A percentile compares a stretch with the other conserved stretches of the same genome.
These are phyloP conservation scores for Suricata suricatta DNA, from an alignment of 2,113 vertebrate genomes.

Conservation along the genomic window DNA sequence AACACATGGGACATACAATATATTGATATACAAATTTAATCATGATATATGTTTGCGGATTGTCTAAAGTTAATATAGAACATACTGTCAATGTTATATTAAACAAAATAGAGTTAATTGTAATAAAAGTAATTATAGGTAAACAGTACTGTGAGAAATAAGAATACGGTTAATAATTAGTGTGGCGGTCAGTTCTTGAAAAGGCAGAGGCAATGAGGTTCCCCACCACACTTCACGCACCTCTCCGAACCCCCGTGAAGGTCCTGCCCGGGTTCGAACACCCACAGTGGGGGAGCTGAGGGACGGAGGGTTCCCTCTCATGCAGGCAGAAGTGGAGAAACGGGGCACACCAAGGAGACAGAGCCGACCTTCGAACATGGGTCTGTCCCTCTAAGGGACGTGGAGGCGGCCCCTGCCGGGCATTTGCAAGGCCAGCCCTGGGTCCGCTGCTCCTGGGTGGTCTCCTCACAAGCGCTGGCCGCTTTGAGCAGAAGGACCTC, in stretches of 20 bases:
- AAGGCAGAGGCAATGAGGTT: not conserved
- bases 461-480: not conserved
- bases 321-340: not conserved
- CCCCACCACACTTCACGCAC: too few species aligned
- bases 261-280: not conserved
- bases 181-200: not conserved
- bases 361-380: not conserved
- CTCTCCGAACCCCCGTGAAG: not conserved
- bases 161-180: not conserved
- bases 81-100: not conserved
- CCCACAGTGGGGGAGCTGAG: accelerated
- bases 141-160: too few species aligned
- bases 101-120: not conserved
- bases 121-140: not conserved
- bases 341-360: accelerated
- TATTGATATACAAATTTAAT: not conserved
- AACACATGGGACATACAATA: too few species aligned
- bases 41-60: not conserved
- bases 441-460: not conserved
- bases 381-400: not conserved
- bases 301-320: not conserved
- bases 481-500: not conserved
- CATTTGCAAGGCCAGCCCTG: accelerated
- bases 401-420: not conserved
- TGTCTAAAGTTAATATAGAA: too few species aligned